Percentiles rank a stretch among this genome's conserved stretches.
phyloP scores from a whole-genome alignment of 2,888 invertebrate genomes.

The Anorthoa munda region DNA sequence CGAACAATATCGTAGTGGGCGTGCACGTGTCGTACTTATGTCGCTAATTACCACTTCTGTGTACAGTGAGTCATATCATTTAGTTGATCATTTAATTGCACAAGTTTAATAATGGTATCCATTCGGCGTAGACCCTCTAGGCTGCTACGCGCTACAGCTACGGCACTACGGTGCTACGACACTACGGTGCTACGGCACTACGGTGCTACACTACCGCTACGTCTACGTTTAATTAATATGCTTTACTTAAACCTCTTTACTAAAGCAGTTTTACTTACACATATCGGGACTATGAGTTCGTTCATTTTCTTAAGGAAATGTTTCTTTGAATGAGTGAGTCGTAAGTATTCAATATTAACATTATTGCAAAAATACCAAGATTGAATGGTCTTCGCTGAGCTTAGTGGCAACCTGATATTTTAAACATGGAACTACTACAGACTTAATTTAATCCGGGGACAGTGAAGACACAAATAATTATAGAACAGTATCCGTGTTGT shows the following conservation, averaged over 20 bases:
- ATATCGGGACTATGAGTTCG: neutral
- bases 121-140: neutral
- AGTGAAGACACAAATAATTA: too few relatives aligned
- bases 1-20: too few relatives aligned
- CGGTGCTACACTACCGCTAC: conserved; percentile 2
- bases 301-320: neutral
- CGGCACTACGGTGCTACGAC: conserved; percentile 12
- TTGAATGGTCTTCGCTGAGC: neutral
- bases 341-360: neutral
- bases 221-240: neutral
- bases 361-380: neutral
- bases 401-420: neutral
- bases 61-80: neutral
- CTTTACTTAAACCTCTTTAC: conserved; percentile 2
- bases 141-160: conserved; percentile 18
- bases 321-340: neutral
- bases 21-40: too few relatives aligned
- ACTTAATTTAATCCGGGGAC: too few relatives aligned
- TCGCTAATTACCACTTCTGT: neutral
- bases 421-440: neutral
- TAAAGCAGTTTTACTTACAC: neutral
- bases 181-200: conserved; percentile 6
- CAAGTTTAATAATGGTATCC: conserved; percentile 2
- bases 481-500: too few relatives aligned
- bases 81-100: neutral